Base-by-base conservation (phyloP, 2,113 vertebrate genomes). In the Synodontis membranacea region DNA sequence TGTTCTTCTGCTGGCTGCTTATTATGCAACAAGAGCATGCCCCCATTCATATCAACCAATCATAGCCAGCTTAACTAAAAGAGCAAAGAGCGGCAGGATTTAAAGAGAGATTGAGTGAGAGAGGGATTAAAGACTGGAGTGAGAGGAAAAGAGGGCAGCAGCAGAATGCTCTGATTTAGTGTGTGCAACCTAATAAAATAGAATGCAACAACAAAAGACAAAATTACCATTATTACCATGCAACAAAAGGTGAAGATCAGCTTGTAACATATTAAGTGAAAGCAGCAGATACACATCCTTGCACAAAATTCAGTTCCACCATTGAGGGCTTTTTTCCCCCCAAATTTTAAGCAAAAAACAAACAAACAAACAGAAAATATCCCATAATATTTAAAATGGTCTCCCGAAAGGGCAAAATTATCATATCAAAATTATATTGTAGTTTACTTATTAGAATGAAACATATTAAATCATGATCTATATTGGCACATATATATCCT, bases 21-120 rank as follows among this genome's bases (percentile, higher is more conserved):
- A 87, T 90, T 88, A 86, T 62, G 89, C 88, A 90, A 90, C n/a
- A 88, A 3, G 23, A 54, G 54, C 78, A 88, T 85, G 48, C 64
- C 85, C 85, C 72, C 39, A 42, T 46, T 84, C 80, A 39, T 44
- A 81, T 10, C 2, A 52, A 34, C 89, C 89, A 86, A 89, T 82
- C 86, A 52, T 19, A 84, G 46, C 11, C 31, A 2, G 78, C 31
- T 62, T 39, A n/a, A 68, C 48, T 48, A 19, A 68, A 76, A 84
- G 11, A n/a, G 62, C 60, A 85, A 84, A 87, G 79, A 86, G 83
- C 86, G 66, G 87, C 80, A 80, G 86, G 64, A 82, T 80, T 90
- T 90, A 85, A 89, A 48, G 34, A 44, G 19, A 66, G 56, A n/a
- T 25, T 10, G 52, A 37, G 70, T 60, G 54, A 74, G 28, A 52